Evolutionary conservation across 2,113 vertebrate genomes (phyloP), one percentile per base, ranked within the genome.

Genomic region (Ardeotis arabs): DNA sequence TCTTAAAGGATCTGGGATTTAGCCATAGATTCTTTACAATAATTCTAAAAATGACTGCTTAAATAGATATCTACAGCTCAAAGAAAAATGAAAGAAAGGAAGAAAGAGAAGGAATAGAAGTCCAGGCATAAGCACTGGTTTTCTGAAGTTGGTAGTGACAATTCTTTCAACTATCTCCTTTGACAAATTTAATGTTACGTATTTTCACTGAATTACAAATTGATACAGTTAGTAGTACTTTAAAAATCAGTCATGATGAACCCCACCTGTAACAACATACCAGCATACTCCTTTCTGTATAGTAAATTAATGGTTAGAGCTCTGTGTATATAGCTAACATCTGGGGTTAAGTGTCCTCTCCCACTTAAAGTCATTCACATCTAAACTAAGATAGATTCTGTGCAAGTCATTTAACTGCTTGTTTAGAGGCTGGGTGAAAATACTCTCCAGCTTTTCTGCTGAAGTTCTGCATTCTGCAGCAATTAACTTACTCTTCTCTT

Each of bases 181-280:
- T 1, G 1, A 62, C 5, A 39, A 77, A 74, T 74, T 39, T 53
- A 58, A 35, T 52, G 44, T 28, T 41, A 29, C 0, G 0, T 22
- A 7, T 27, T 72, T 92, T 92, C 12, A 24, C 7, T 55, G 5
- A 41, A 22, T 35, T 72, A 53, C 17, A 72, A 70, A 44, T 17
- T 1, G 2, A 31, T 67, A 80, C 8, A 49, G 22, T 20, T 20
- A 37, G 4, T 44, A 75, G 27, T 28, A 80, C 5, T 49, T 39
- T 39, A 82, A 56, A 66, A 77, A 35, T n/a, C 41, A 41, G 41
- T 74, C 33, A 44, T n/a, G 29, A 58, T 23, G 19, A 82, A 37
- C 21, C 12, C 12, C 7, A 16, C 31, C 72, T 82, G 67, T 82
- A 82, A 67, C 19, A 67, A 41, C 9, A 18, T 56, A 64, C 9